Evolutionary conservation across 2,888 invertebrate species (phyloP).

Genomic region (Thera britannica): DNA sequence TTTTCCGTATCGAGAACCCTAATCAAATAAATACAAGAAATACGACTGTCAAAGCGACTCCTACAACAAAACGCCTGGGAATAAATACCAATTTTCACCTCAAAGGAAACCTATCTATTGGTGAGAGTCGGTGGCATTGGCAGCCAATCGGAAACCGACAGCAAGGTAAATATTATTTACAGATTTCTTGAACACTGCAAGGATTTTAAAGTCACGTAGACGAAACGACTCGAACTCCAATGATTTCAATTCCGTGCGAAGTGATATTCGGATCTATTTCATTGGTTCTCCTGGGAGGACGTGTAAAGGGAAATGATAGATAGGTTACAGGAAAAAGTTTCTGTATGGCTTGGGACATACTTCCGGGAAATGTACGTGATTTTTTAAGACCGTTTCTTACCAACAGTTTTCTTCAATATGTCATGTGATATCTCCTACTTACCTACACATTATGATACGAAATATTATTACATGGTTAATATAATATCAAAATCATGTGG

Average conservation of each 20-base stretch:
- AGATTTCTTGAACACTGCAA: constrained; percentile 66
- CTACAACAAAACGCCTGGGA: constrained; percentile 60
- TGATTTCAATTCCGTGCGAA: constrained; percentile 75
- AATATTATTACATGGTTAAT: neutral
- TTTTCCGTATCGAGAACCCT: constrained; percentile 36
- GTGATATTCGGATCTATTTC: constrained; percentile 57
- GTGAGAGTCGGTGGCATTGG: constrained; percentile 52
- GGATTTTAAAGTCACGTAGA: constrained; percentile 75
- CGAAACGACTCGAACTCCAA: constrained; percentile 47
- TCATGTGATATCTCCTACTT: no score
- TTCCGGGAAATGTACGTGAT: constrained; percentile 14
- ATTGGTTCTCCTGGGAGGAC: constrained; percentile 54
- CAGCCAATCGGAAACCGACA: constrained; percentile 62
- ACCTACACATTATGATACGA: no score
- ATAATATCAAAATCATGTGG: neutral
- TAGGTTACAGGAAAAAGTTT: constrained; percentile 26
- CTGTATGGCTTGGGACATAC: constrained; percentile 15
- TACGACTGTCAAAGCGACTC: constrained; percentile 42
- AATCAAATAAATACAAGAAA: constrained; percentile 45
- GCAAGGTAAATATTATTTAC: constrained; percentile 74
- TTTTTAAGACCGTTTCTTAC: neutral
- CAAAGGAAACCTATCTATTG: constrained; percentile 64
- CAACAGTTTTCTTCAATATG: no score
- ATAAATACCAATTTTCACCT: constrained; percentile 72
- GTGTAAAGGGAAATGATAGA: constrained; percentile 51